A percentile compares a stretch with the other conserved stretches of the same genome.
Evolutionary conservation across 2,797 vertebrate genomes (phyloP).

Genomic region (Mormyrus hasselquistii): DNA sequence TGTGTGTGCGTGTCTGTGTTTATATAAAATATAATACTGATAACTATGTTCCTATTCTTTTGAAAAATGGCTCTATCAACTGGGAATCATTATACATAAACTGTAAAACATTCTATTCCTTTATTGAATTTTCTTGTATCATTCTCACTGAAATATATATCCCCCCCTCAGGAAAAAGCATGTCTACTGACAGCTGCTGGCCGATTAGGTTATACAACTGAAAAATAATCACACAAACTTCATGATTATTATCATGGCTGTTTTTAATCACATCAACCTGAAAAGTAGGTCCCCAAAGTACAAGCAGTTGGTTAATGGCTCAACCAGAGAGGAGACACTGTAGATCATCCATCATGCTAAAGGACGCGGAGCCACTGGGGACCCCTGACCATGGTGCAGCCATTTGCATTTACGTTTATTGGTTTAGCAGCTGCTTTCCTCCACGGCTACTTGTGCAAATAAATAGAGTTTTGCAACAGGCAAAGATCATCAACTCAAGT

Average conservation of each 20-base stretch:
- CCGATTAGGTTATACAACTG: neutral
- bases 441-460: neutral
- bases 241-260: neutral
- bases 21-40: neutral
- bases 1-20: neutral
- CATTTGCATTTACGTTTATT: neutral
- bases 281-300: neutral
- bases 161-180: neutral
- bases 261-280: neutral
- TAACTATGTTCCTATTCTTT: neutral
- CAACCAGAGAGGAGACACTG: neutral
- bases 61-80: neutral
- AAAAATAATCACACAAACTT: neutral
- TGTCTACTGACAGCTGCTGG: neutral
- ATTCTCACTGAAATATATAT: neutral
- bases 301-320: neutral
- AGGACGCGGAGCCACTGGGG: neutral
- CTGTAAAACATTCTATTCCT: conserved; percentile 3
- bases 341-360: neutral
- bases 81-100: conserved; percentile 2
- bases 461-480: neutral
- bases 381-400: neutral
- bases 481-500: neutral
- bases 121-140: neutral
- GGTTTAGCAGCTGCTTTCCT: neutral